Evolutionary conservation across 2,888 invertebrate genomes (phyloP).

Genomic region (Ernsta delagoae): DNA sequence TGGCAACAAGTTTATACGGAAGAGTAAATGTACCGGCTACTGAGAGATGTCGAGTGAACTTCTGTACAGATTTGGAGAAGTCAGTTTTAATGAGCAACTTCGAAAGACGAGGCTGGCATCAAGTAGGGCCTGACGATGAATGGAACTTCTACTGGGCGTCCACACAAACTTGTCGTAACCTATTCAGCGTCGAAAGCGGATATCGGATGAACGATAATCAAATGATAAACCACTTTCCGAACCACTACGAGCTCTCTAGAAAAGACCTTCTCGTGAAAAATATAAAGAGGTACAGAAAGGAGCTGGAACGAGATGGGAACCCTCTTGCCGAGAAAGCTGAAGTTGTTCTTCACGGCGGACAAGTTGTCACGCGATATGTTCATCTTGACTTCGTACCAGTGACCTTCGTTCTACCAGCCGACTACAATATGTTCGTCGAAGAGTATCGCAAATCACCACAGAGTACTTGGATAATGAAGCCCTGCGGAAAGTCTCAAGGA

Average conservation of each 20-base stretch:
- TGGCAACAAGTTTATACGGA: constrained; percentile 55
- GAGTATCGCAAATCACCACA: constrained; percentile 97
- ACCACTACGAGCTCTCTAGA: constrained; percentile 95
- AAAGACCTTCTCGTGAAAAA: constrained; percentile 98
- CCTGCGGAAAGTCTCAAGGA: constrained; percentile 96
- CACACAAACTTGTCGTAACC: constrained; percentile 92
- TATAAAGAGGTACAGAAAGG: constrained; percentile 96
- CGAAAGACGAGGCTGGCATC: constrained; percentile 94
- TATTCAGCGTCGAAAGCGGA: constrained; percentile 94
- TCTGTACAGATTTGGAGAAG: constrained; percentile 92
- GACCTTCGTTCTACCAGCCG: constrained; percentile 96
- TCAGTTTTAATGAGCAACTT: constrained; percentile 95
- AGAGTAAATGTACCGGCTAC: constrained; percentile 52
- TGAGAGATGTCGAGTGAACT: constrained; percentile 33
- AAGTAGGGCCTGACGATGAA: constrained; percentile 92
- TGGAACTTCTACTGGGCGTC: constrained; percentile 98
- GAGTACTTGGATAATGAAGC: constrained; percentile 99
- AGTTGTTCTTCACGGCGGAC: constrained; percentile 82
- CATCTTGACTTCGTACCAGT: constrained; percentile 96
- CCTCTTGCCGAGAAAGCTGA: constrained; percentile 90
- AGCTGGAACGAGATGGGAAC: constrained; percentile 95
- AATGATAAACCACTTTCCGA: constrained; percentile 89
- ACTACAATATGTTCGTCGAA: constrained; percentile 98
- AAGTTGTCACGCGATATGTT: constrained; percentile 88
- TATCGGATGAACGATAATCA: constrained; percentile 90